These are phyloP conservation scores for Neelides folsomi DNA, from an alignment of 2,888 invertebrate genomes.

Conservation along the genomic window DNA sequence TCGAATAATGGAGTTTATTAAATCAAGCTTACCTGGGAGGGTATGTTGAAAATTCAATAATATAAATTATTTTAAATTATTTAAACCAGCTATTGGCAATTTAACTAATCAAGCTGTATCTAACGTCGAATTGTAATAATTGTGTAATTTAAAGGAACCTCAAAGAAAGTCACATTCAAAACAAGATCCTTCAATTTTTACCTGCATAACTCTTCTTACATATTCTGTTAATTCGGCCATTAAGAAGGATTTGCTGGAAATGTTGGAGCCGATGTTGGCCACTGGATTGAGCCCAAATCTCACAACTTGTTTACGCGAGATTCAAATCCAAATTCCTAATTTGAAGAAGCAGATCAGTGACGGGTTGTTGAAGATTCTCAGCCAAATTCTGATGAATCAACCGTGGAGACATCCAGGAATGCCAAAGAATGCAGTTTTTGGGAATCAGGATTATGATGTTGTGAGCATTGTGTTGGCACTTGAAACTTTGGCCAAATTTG, in stretches of 20 bases:
- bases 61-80: background rate
- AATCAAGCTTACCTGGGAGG: conserved; percentile 56
- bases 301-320: conserved; percentile 77
- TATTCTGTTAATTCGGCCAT: conserved; percentile 71
- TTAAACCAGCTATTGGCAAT: background rate
- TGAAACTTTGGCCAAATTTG: conserved; percentile 72
- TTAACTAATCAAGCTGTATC: background rate
- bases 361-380: conserved; percentile 80
- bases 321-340: conserved; percentile 73
- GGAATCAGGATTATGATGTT: conserved; percentile 45
- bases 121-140: background rate
- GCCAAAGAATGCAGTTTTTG: conserved; percentile 44
- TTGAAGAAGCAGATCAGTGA: conserved; percentile 83
- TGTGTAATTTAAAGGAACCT: conserved; percentile 15
- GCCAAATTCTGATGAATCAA: conserved; percentile 77
- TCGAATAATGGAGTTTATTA: conserved; percentile 71
- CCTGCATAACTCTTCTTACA: conserved; percentile 80
- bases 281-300: conserved; percentile 80
- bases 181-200: conserved; percentile 79
- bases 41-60: conserved; percentile 22
- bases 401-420: conserved; percentile 68
- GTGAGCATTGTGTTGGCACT: conserved; percentile 79
- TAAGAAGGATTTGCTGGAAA: conserved; percentile 60
- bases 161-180: conserved; percentile 36
- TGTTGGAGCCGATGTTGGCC: conserved; percentile 81